A percentile compares a stretch with the other conserved stretches of the same genome.
Conservation (phyloP, 2,113 vertebrate species). For the Carollia perspicillata region DNA sequence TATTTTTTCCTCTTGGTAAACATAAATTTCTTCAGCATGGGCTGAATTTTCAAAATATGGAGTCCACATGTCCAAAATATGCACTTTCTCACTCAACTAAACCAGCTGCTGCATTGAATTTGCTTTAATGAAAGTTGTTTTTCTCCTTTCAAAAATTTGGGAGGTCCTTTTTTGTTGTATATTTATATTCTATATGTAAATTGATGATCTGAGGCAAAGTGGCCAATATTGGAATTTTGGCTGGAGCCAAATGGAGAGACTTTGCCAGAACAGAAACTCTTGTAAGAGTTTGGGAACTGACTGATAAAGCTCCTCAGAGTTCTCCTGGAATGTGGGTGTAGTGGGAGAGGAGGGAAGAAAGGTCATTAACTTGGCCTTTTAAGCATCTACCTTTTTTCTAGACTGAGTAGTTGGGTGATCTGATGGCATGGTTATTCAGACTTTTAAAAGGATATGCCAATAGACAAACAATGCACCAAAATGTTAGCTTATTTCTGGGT, state of each 20-base stretch:
- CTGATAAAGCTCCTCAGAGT: background rate
- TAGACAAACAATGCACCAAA: background rate
- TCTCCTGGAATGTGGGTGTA: background rate
- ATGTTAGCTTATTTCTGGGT: background rate
- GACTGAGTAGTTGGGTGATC: background rate
- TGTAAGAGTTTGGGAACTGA: background rate
- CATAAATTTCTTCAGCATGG: background rate
- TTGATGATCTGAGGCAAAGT: background rate
- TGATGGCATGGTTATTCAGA: background rate
- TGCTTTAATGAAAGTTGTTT: background rate
- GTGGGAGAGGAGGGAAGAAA: background rate
- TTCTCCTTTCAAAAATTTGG: background rate
- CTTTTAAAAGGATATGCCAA: background rate
- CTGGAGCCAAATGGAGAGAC: background rate
- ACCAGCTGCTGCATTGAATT: background rate
- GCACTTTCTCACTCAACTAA: background rate
- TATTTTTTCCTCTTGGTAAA: background rate
- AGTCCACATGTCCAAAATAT: background rate
- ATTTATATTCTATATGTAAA: background rate
- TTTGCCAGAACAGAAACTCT: background rate
- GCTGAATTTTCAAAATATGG: conserved; percentile 10
- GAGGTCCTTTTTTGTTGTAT: background rate
- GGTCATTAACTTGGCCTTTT: background rate
- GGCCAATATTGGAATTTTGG: background rate
- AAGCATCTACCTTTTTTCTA: background rate